These are phyloP conservation scores for Eumerus sabulonum DNA, from an alignment of 2,888 invertebrate genomes.

Conservation along the genomic window DNA sequence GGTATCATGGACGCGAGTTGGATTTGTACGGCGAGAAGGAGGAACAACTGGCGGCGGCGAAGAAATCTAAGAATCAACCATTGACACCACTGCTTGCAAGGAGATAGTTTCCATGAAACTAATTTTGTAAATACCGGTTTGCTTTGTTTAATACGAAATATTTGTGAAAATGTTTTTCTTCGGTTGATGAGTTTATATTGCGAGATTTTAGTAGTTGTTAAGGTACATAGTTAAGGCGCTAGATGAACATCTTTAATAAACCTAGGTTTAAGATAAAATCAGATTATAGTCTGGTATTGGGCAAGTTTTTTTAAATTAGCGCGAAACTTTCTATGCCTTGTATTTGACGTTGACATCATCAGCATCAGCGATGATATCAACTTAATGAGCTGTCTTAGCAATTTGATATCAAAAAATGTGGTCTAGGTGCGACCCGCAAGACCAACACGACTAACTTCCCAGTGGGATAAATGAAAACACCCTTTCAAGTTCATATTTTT, in stretches of 20 bases:
- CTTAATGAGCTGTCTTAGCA: too few relatives aligned
- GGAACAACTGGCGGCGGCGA: conserved; percentile 71
- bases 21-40: conserved; percentile 81
- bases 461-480: too few relatives aligned
- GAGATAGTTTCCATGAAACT: conserved; percentile 67
- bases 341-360: too few relatives aligned
- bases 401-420: too few relatives aligned
- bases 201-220: conserved; percentile 48
- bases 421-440: too few relatives aligned
- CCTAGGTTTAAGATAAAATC: too few relatives aligned
- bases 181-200: conserved; percentile 33
- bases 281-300: too few relatives aligned
- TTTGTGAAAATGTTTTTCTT: conserved; percentile 9
- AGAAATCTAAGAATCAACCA: conserved; percentile 71
- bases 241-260: background rate
- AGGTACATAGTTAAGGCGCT: conserved; percentile 14
- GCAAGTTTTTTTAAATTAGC: too few relatives aligned
- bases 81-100: conserved; percentile 74
- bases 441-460: too few relatives aligned
- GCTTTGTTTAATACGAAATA: conserved; percentile 14
- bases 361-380: too few relatives aligned
- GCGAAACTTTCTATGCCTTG: too few relatives aligned
- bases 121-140: conserved; percentile 36
- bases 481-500: too few relatives aligned
- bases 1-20: conserved; percentile 81